A percentile compares a stretch with the other conserved stretches of the same genome.
Conservation (phyloP, 2,888 invertebrate species). For the Orthonevra nobilis region DNA sequence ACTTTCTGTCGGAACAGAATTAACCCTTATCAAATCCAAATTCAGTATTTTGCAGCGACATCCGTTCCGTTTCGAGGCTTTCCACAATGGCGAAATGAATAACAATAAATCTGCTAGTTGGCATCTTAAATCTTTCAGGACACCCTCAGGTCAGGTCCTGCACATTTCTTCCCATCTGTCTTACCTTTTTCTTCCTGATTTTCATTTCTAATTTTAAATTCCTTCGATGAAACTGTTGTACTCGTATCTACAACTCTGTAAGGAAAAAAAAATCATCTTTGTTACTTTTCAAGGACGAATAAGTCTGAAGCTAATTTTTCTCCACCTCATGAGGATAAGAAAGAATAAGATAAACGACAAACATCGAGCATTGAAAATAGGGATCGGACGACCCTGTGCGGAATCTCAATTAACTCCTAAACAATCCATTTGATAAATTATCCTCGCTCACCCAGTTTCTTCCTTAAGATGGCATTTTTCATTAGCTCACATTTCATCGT, state of each 20-base stretch:
- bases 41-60: not conserved
- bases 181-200: not conserved
- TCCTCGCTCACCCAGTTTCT: slow-evolving; percentile 8
- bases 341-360: not conserved
- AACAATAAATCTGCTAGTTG: slow-evolving; percentile 29
- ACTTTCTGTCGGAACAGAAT: slow-evolving; percentile 1
- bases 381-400: not conserved
- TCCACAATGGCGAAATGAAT: slow-evolving; percentile 25
- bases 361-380: slow-evolving; percentile 9
- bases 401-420: not conserved
- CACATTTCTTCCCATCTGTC: not conserved
- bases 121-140: slow-evolving; percentile 19
- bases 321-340: too few relatives aligned
- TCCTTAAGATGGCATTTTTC: slow-evolving; percentile 25
- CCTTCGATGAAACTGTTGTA: slow-evolving; percentile 18
- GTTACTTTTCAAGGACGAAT: slow-evolving; percentile 1
- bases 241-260: too few relatives aligned
- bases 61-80: slow-evolving; percentile 2
- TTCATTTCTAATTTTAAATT: slow-evolving; percentile 19
- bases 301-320: slow-evolving; percentile 10
- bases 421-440: slow-evolving; percentile 19
- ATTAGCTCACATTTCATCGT: slow-evolving; percentile 39
- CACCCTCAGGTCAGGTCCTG: slow-evolving; percentile 13
- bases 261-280: not conserved
- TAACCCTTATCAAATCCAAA: slow-evolving; percentile 29